These are phyloP conservation scores for Spisula subtruncata DNA, from an alignment of 2,888 invertebrate genomes.

Conservation along the genomic window DNA sequence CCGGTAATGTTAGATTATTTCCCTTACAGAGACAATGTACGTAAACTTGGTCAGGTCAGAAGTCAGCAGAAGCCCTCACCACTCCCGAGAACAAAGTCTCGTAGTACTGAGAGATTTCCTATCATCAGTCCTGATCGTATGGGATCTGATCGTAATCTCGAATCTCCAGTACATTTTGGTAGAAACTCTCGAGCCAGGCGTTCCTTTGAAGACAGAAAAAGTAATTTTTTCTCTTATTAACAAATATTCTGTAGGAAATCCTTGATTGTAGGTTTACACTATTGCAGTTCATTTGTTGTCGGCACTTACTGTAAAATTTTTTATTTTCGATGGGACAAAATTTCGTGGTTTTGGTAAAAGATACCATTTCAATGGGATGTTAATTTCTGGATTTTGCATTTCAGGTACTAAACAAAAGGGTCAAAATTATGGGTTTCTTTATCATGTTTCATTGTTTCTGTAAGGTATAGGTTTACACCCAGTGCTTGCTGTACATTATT, in stretches of 20 bases:
- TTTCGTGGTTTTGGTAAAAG: too few relatives aligned
- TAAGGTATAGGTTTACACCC: too few relatives aligned
- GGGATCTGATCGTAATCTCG: slow-evolving; percentile 70
- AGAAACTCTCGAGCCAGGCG: slow-evolving; percentile 59
- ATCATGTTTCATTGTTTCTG: neutral
- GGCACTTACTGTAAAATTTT: neutral
- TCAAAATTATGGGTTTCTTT: too few relatives aligned
- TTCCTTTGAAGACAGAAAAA: slow-evolving; percentile 68
- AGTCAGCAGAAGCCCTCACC: slow-evolving; percentile 72
- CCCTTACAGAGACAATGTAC: slow-evolving; percentile 63
- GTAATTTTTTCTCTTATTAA: slow-evolving; percentile 22
- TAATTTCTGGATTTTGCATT: too few relatives aligned
- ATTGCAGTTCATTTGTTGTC: neutral
- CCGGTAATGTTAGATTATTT: too few relatives aligned
- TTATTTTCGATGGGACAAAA: too few relatives aligned
- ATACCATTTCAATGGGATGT: too few relatives aligned
- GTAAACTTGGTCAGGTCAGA: slow-evolving; percentile 72
- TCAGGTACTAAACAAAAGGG: too few relatives aligned
- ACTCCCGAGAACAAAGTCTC: slow-evolving; percentile 70
- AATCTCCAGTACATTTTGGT: slow-evolving; percentile 66
- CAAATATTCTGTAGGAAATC: neutral
- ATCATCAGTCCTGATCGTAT: slow-evolving; percentile 75
- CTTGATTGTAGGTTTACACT: neutral
- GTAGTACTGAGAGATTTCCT: slow-evolving; percentile 74
- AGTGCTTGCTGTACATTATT: too few relatives aligned